A percentile compares a stretch with the other conserved stretches of the same genome.
These are phyloP conservation scores for Ophion costatus DNA, from an alignment of 2,888 invertebrate species.

Conservation along the genomic window DNA sequence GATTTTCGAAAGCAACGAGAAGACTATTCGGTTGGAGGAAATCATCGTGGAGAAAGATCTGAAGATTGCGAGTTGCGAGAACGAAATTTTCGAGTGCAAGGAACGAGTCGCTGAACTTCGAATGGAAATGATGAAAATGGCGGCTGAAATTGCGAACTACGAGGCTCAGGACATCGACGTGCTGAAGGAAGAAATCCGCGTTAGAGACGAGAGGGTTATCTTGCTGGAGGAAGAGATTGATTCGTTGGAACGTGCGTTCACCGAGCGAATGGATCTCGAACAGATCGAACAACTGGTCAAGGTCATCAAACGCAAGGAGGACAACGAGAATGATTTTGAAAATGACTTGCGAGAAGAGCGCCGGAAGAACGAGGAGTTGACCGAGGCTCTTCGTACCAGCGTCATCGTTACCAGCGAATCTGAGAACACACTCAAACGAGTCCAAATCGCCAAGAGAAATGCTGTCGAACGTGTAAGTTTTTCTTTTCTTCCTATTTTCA, in stretches of 20 bases:
- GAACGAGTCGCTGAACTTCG: constrained; percentile 69
- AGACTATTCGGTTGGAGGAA: constrained; percentile 76
- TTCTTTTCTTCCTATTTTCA: neutral
- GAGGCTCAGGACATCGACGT: constrained; percentile 75
- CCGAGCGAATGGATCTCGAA: constrained; percentile 77
- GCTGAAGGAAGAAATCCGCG: constrained; percentile 76
- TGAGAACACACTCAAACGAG: constrained; percentile 83
- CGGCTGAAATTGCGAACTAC: constrained; percentile 73
- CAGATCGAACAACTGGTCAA: constrained; percentile 78
- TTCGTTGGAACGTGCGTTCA: constrained; percentile 77
- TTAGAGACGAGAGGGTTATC: constrained; percentile 74
- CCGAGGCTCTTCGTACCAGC: constrained; percentile 93
- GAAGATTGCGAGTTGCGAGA: constrained; percentile 74
- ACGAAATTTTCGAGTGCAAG: constrained; percentile 73
- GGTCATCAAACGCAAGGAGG: constrained; percentile 78
- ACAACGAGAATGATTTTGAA: constrained; percentile 86
- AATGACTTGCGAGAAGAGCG: constrained; percentile 78
- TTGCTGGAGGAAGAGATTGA: constrained; percentile 78
- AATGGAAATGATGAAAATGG: constrained; percentile 71
- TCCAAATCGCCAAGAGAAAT: constrained; percentile 87
- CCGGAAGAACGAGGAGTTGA: constrained; percentile 89
- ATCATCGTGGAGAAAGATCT: constrained; percentile 75
- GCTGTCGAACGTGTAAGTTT: constrained; percentile 87
- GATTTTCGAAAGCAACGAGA: constrained; percentile 69
- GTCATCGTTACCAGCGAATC: constrained; percentile 89